These are phyloP conservation scores for Epizoanthus ramosus DNA, from an alignment of 92 coral and sea anemone genomes.

Conservation along the genomic window DNA sequence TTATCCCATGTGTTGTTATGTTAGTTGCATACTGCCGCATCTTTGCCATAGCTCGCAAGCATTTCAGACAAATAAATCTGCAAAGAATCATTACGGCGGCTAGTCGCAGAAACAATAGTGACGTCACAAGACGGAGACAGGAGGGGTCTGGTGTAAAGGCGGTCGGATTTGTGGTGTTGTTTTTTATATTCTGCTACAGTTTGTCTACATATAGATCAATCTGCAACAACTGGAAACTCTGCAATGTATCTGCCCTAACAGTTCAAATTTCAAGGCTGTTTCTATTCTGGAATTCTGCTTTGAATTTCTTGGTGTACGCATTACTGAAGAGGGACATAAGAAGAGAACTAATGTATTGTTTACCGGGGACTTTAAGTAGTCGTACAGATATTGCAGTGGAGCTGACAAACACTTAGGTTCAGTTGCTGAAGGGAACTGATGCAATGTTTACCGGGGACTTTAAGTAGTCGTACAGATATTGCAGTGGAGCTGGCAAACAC, in stretches of 20 bases:
- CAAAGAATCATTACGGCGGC: conserved; percentile 19
- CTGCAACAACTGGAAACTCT: conserved; percentile 62
- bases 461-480: not conserved
- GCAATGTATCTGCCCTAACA: conserved; percentile 39
- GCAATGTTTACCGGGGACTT: not conserved
- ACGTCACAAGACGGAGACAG: not conserved
- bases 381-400: conserved; percentile 5
- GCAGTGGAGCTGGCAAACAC: not conserved
- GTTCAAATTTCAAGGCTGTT: conserved; percentile 57
- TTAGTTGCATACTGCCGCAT: conserved; percentile 42
- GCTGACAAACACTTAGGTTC: not conserved
- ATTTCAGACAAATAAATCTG: conserved; percentile 34
- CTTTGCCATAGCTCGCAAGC: conserved; percentile 48
- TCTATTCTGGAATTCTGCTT: conserved; percentile 69
- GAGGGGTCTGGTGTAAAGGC: conserved; percentile 66
- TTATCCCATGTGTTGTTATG: conserved; percentile 50
- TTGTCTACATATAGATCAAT: conserved; percentile 65
- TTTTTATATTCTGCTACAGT: conserved; percentile 71
- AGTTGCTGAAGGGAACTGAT: conserved; percentile 34
- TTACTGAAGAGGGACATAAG: conserved; percentile 69
- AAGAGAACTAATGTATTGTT: conserved; percentile 32
- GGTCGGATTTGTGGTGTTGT: conserved; percentile 68
- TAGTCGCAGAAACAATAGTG: not conserved
- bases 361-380: not conserved
- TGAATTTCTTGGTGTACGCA: conserved; percentile 78